These are phyloP conservation scores for Corythornis madagascariensis DNA, from an alignment of 2,113 vertebrate species.

Conservation along the genomic window DNA sequence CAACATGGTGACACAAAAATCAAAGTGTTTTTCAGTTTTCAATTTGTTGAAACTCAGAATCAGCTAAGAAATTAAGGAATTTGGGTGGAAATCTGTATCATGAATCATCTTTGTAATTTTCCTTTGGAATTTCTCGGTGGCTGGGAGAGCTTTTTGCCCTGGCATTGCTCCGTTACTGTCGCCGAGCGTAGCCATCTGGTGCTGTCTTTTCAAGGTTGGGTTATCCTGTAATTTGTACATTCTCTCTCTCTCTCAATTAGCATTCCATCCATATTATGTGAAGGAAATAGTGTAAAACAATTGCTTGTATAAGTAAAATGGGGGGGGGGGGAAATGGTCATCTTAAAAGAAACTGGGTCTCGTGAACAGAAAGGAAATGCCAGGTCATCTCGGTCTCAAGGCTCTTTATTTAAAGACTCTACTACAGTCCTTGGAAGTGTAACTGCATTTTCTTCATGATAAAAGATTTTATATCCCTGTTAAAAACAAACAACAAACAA, in stretches of 20 bases:
- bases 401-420: neutral
- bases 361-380: neutral
- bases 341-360: neutral
- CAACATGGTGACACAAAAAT: neutral
- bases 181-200: constrained; percentile 54
- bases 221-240: constrained; percentile 47
- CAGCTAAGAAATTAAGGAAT: neutral
- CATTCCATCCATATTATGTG: neutral
- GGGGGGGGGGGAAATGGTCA: rapidly evolving
- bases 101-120: neutral
- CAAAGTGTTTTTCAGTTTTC: neutral
- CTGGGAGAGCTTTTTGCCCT: neutral
- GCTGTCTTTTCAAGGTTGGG: constrained; percentile 65
- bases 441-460: neutral
- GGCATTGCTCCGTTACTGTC: constrained; percentile 41
- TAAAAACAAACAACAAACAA: neutral
- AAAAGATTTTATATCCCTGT: neutral
- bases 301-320: neutral
- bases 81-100: neutral
- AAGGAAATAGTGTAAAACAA: neutral
- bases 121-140: neutral
- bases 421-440: neutral
- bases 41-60: neutral
- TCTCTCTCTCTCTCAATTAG: constrained; percentile 41
- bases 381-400: neutral